Conservation (phyloP, 2,888 invertebrate species). For the Stictocephala bisonia region DNA sequence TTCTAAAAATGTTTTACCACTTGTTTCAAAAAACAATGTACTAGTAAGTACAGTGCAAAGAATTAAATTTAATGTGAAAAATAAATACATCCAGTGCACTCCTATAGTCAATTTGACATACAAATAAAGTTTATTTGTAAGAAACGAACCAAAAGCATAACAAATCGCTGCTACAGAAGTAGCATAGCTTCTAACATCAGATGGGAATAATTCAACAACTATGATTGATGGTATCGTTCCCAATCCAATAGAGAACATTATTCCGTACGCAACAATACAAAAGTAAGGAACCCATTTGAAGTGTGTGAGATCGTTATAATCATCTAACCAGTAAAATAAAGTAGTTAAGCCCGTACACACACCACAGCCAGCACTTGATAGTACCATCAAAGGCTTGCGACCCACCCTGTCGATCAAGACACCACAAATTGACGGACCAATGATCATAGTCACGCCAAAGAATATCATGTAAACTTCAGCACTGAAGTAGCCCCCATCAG, state of each 20-base stretch:
- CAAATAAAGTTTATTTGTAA: slow-evolving; percentile 52
- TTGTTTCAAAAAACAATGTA: slow-evolving; percentile 55
- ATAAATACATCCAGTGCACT: slow-evolving; percentile 51
- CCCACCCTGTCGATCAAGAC: slow-evolving; percentile 54
- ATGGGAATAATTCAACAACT: slow-evolving; percentile 54
- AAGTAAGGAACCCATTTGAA: slow-evolving; percentile 67
- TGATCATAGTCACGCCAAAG: slow-evolving; percentile 52
- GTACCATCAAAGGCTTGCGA: slow-evolving; percentile 53
- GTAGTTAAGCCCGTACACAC: slow-evolving; percentile 47
- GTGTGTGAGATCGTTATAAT: slow-evolving; percentile 60
- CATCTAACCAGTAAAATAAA: slow-evolving; percentile 52
- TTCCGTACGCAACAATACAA: slow-evolving; percentile 70
- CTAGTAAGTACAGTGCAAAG: slow-evolving; percentile 48
- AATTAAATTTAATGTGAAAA: slow-evolving; percentile 50
- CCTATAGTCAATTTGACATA: slow-evolving; percentile 47
- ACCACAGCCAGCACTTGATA: slow-evolving; percentile 50
- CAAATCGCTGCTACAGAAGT: slow-evolving; percentile 54
- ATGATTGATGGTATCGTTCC: slow-evolving; percentile 62
- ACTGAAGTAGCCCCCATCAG: slow-evolving; percentile 61
- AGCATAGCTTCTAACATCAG: slow-evolving; percentile 55
- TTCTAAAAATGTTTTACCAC: slow-evolving; percentile 54
- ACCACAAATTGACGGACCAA: slow-evolving; percentile 51
- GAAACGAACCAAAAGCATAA: slow-evolving; percentile 52
- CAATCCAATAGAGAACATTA: slow-evolving; percentile 71
- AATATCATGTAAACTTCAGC: slow-evolving; percentile 52